A percentile compares a stretch with the other conserved stretches of the same genome.
These are phyloP conservation scores for Caerostris extrusa DNA, from an alignment of 1,140 invertebrate genomes.

Conservation along the genomic window DNA sequence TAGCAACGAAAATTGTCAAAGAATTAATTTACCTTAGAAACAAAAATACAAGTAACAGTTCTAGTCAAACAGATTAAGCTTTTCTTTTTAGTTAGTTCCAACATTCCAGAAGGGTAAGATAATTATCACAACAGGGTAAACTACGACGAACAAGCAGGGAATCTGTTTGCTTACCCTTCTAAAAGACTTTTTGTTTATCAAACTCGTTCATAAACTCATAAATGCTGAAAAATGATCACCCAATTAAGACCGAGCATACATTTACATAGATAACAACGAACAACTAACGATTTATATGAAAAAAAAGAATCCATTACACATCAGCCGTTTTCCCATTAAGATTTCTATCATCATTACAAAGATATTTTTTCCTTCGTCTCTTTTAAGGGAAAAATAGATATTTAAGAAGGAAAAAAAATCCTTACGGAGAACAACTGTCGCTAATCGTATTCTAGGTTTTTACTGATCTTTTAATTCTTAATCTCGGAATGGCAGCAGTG, in stretches of 20 bases:
- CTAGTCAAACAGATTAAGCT: background rate
- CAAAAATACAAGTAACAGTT: background rate
- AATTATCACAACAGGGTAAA: background rate
- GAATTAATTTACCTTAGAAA: background rate
- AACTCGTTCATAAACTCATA: background rate
- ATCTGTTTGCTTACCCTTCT: background rate
- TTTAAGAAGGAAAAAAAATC: background rate
- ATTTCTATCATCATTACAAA: background rate
- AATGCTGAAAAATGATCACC: conserved; percentile 11
- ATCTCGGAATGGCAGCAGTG: background rate
- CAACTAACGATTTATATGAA: background rate
- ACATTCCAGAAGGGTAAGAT: background rate
- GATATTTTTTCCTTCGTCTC: background rate
- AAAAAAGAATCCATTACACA: background rate
- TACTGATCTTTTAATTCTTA: background rate
- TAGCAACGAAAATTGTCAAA: background rate
- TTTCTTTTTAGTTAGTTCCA: background rate
- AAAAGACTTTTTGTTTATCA: background rate
- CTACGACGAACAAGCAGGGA: background rate
- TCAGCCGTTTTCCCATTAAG: background rate
- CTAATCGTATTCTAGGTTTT: conserved; percentile 20
- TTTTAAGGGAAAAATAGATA: conserved; percentile 18
- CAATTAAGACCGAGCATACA: background rate
- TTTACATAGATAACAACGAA: conserved; percentile 16
- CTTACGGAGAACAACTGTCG: background rate